Evolutionary conservation across 2,888 invertebrate genomes (phyloP).

Genomic region (Nyleta sp.): DNA sequence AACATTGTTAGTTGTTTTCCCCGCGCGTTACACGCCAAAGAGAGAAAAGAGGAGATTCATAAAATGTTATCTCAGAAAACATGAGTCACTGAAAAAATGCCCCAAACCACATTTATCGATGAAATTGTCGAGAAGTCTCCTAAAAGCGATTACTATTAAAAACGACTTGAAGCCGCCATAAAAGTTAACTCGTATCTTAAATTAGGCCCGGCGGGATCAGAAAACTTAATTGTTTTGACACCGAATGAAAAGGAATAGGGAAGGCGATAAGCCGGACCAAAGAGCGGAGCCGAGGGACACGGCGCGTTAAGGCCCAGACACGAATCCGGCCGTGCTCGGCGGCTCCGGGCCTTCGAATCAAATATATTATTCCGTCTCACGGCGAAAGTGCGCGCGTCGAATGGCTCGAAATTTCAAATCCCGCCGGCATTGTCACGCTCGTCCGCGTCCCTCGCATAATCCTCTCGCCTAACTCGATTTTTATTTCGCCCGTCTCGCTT

Average conservation of each 20-base stretch:
- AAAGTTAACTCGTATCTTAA: not conserved
- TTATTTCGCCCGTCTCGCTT: constrained; percentile 56
- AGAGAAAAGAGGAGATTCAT: too few relatives aligned
- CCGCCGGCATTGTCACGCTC: constrained; percentile 64
- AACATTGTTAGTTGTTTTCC: too few relatives aligned
- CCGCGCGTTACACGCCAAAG: too few relatives aligned
- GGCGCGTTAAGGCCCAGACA: constrained; percentile 75
- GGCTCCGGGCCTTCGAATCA: constrained; percentile 68
- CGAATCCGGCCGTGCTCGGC: constrained; percentile 76
- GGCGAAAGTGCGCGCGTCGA: constrained; percentile 59
- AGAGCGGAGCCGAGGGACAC: constrained; percentile 44
- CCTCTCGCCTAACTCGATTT: constrained; percentile 60
- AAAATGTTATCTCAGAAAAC: too few relatives aligned
- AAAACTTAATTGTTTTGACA: constrained; percentile 48
- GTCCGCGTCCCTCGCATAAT: constrained; percentile 58
- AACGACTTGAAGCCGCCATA: too few relatives aligned
- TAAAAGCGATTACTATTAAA: too few relatives aligned
- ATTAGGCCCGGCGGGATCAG: constrained; percentile 10
- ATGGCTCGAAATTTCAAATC: constrained; percentile 66
- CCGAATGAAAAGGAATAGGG: constrained; percentile 22
- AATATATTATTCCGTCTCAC: constrained; percentile 62
- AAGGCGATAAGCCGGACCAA: not conserved
- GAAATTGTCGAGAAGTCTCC: too few relatives aligned
- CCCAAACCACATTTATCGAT: too few relatives aligned
- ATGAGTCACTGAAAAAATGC: too few relatives aligned